phyloP scores from a whole-genome alignment of 2,888 invertebrate species.

The Catocala sponsa region DNA sequence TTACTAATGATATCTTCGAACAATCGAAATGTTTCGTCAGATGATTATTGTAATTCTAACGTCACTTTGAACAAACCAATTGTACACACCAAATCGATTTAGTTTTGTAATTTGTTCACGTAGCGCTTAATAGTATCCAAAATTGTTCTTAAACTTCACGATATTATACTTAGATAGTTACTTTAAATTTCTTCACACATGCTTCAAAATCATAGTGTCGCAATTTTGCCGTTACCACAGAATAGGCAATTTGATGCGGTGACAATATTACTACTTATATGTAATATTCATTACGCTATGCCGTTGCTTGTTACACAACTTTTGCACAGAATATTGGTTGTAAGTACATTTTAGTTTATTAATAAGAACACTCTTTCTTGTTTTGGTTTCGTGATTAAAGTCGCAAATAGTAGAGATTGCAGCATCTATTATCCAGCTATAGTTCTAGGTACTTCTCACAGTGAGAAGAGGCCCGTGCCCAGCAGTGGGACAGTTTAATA shows the following conservation, averaged over 20 bases:
- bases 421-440: too few species aligned
- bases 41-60: too few species aligned
- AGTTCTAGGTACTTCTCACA: too few species aligned
- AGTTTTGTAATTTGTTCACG: conserved; percentile 56
- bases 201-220: conserved; percentile 37
- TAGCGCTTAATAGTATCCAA: conserved; percentile 45
- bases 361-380: too few species aligned
- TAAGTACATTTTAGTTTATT: too few species aligned
- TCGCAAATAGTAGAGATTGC: too few species aligned
- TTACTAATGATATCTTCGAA: conserved; percentile 8
- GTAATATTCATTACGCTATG: conserved; percentile 28
- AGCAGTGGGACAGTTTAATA: too few species aligned
- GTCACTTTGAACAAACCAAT: conserved; percentile 37
- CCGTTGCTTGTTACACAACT: neutral
- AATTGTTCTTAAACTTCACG: conserved; percentile 35
- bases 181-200: conserved; percentile 48
- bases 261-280: conserved; percentile 36
- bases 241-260: conserved; percentile 34
- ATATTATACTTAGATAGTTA: conserved; percentile 15
- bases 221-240: conserved; percentile 35
- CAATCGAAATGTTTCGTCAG: conserved; percentile 42
- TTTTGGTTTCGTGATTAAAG: too few species aligned
- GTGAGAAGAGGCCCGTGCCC: too few species aligned
- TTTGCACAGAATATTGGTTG: too few species aligned
- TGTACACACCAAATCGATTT: conserved; percentile 56